Evolutionary conservation across 2,888 invertebrate genomes (phyloP).

Genomic region (Adelphocoris suturalis): DNA sequence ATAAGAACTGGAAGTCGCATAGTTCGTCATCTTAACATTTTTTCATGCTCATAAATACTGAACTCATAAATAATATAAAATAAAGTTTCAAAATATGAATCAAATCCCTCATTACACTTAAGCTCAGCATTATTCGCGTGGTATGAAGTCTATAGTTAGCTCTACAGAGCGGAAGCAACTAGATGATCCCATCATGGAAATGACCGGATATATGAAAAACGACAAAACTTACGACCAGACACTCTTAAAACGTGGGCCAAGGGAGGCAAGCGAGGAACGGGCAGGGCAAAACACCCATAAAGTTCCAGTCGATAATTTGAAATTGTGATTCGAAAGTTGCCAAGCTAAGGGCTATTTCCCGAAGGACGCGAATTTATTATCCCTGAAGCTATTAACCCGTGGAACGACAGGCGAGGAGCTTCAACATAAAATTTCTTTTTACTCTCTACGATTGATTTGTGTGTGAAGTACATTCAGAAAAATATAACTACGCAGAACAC

Average conservation of each 20-base stretch:
- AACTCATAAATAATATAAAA: too few species aligned
- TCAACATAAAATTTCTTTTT: conserved; percentile 55
- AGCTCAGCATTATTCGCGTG: too few species aligned
- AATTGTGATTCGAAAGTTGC: conserved; percentile 64
- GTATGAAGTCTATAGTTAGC: too few species aligned
- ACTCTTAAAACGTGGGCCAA: neutral
- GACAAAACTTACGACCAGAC: neutral
- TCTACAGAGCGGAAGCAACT: neutral
- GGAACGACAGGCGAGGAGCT: conserved; percentile 43
- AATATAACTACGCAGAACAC: too few species aligned
- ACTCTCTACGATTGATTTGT: neutral
- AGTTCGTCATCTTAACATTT: too few species aligned
- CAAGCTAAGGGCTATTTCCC: conserved; percentile 56
- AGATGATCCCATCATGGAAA: neutral
- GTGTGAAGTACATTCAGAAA: neutral
- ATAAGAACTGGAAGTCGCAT: too few species aligned
- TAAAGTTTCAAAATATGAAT: too few species aligned
- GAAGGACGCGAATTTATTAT: conserved; percentile 61
- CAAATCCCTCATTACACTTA: too few species aligned
- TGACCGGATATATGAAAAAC: neutral
- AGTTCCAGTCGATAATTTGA: conserved; percentile 58
- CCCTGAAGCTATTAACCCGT: conserved; percentile 43
- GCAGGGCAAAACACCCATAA: conserved; percentile 25
- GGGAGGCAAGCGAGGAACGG: neutral
- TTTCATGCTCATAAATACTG: too few species aligned